A percentile compares a stretch with the other conserved stretches of the same genome.
Conservation (phyloP, 1,140 invertebrate genomes). For the Trichomalopsis sarcophagae region DNA sequence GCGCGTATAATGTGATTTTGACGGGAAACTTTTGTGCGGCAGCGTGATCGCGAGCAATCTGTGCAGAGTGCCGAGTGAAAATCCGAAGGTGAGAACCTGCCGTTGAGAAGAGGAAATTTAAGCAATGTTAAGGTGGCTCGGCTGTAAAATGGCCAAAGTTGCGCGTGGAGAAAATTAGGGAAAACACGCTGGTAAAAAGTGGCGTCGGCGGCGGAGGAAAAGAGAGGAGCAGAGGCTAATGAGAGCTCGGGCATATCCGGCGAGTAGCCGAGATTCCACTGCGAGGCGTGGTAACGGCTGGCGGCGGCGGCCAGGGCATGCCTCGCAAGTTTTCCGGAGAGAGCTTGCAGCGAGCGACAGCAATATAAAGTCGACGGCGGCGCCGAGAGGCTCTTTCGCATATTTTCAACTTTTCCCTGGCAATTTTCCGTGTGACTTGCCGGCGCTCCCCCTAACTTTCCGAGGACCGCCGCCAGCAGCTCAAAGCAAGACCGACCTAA, state of each 20-base stretch:
- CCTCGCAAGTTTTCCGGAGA: neutral
- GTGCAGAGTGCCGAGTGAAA: neutral
- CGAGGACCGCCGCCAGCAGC: neutral
- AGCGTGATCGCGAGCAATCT: too few relatives aligned
- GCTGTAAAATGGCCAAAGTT: neutral
- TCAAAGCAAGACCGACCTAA: neutral
- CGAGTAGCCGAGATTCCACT: neutral
- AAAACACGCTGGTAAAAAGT: neutral
- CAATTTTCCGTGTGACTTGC: slow-evolving; percentile 1
- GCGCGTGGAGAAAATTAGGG: neutral
- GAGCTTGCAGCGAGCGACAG: neutral
- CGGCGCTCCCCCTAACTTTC: neutral
- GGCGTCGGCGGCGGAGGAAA: neutral
- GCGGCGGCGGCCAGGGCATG: neutral
- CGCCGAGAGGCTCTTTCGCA: neutral
- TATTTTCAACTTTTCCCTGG: neutral
- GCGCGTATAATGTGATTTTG: neutral
- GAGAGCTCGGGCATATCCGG: neutral
- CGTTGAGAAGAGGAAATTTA: neutral
- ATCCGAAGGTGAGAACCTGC: neutral
- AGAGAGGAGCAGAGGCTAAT: neutral
- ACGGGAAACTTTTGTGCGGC: neutral
- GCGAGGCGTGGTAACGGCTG: neutral
- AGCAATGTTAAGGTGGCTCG: neutral
- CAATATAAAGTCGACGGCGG: neutral